A percentile compares a stretch with the other conserved stretches of the same genome.
Conservation (phyloP, 2,888 invertebrate genomes). For the Coenonympha arcania region DNA sequence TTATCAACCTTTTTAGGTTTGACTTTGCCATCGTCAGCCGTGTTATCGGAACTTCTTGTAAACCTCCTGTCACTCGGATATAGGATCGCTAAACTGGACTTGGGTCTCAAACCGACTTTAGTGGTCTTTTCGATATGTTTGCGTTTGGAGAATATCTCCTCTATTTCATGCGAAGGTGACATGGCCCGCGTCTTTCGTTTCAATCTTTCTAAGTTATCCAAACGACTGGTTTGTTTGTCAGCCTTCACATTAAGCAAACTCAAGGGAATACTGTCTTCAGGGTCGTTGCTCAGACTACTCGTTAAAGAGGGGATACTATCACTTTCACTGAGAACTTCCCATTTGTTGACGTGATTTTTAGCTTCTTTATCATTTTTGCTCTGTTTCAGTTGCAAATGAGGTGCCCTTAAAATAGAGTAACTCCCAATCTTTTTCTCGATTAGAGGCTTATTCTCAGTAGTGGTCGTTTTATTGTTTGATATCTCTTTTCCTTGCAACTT, state of each 20-base stretch:
- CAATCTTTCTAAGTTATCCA: conserved; percentile 59
- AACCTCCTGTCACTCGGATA: conserved; percentile 60
- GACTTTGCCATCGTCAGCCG: conserved; percentile 46
- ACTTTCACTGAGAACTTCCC: conserved; percentile 76
- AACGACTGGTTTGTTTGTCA: conserved; percentile 45
- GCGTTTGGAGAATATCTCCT: conserved; percentile 67
- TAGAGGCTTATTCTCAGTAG: conserved; percentile 32
- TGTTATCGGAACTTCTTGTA: conserved; percentile 59
- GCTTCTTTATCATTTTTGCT: conserved; percentile 58
- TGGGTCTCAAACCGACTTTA: conserved; percentile 56
- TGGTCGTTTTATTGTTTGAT: conserved; percentile 38
- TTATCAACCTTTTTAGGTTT: conserved; percentile 47
- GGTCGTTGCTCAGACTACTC: conserved; percentile 66
- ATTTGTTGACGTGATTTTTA: conserved; percentile 65
- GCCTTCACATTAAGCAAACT: conserved; percentile 64
- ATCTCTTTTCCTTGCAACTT: conserved; percentile 72
- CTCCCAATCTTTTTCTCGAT: conserved; percentile 48
- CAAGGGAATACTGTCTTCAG: conserved; percentile 76
- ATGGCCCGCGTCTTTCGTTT: conserved; percentile 74
- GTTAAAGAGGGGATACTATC: conserved; percentile 73
- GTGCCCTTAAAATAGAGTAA: conserved; percentile 60
- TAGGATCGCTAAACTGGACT: conserved; percentile 62
- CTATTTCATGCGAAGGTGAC: conserved; percentile 76
- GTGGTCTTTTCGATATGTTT: conserved; percentile 53
- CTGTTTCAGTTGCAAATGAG: conserved; percentile 60